Evolutionary conservation across 2,113 vertebrate species (phyloP).

Genomic region (Tricholaema leucomelas): DNA sequence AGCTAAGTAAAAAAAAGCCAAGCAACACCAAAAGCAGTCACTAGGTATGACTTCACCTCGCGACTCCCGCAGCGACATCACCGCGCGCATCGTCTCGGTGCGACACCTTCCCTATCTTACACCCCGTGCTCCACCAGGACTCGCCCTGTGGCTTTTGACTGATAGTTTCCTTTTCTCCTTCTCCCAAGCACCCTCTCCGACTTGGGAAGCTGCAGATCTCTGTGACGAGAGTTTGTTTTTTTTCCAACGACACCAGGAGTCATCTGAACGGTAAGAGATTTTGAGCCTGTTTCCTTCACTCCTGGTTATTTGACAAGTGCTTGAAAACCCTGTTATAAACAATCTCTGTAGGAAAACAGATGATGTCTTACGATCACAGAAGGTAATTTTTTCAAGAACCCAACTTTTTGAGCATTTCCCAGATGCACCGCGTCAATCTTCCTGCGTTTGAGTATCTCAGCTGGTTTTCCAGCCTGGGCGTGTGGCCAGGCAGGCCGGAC

Average conservation of each 20-base stretch:
- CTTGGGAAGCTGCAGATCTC: constrained; percentile 65
- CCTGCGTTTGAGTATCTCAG: constrained; percentile 61
- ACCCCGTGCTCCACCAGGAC: constrained; percentile 6
- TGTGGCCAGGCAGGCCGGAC: constrained; percentile 59
- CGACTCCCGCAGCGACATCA: constrained; percentile 52
- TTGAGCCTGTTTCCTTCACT: constrained; percentile 64
- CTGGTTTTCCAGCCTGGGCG: constrained; percentile 75
- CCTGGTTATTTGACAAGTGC: constrained; percentile 68
- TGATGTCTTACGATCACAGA: constrained; percentile 61
- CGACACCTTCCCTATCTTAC: constrained; percentile 53
- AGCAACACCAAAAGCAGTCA: constrained; percentile 72
- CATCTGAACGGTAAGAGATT: constrained; percentile 53
- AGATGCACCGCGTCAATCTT: constrained; percentile 61
- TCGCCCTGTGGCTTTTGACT: constrained; percentile 38
- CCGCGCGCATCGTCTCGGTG: constrained; percentile 24
- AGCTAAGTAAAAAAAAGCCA: constrained; percentile 79
- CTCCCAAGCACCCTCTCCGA: constrained; percentile 63
- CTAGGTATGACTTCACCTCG: constrained; percentile 82
- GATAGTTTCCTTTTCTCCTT: constrained; percentile 45
- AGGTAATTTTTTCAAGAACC: constrained; percentile 64
- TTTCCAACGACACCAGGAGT: constrained; percentile 32
- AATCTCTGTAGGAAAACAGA: constrained; percentile 59
- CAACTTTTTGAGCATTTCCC: constrained; percentile 66
- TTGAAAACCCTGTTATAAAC: constrained; percentile 68
- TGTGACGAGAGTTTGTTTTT: constrained; percentile 48